A percentile compares a stretch with the other conserved stretches of the same genome.
These are phyloP conservation scores for Oncopodura yosiiana DNA, from an alignment of 1,140 invertebrate species.

Conservation along the genomic window DNA sequence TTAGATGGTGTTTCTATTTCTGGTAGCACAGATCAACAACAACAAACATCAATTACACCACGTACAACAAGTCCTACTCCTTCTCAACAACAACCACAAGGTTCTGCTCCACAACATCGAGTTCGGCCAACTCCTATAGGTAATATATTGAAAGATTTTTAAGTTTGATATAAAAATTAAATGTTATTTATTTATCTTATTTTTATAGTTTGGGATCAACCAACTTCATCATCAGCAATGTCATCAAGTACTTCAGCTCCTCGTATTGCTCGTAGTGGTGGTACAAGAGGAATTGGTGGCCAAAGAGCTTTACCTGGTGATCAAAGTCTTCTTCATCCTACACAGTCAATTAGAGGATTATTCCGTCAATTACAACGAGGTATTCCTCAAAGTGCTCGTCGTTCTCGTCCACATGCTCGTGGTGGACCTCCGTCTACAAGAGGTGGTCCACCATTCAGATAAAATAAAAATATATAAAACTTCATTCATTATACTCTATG, in stretches of 20 bases:
- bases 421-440: conserved; percentile 12
- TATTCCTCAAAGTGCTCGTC: conserved; percentile 24
- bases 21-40: background rate
- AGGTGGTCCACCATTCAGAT: too few species aligned
- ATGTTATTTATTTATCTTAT: too few species aligned
- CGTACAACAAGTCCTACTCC: conserved; percentile 22
- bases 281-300: conserved; percentile 1
- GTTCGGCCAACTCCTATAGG: conserved; percentile 30
- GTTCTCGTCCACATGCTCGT: conserved; percentile 26
- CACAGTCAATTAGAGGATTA: background rate
- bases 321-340: conserved; percentile 1
- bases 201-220: conserved; percentile 35
- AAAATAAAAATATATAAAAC: too few species aligned
- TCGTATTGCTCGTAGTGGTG: background rate
- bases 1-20: conserved; percentile 7
- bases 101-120: too few species aligned
- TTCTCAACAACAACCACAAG: conserved; percentile 20
- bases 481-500: too few species aligned
- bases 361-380: conserved; percentile 12
- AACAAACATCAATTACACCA: conserved; percentile 17
- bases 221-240: conserved; percentile 24
- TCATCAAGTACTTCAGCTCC: background rate
- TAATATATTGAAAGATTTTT: too few species aligned
- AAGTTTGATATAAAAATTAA: too few species aligned
- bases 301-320: conserved; percentile 8